Evolutionary conservation across 2,888 invertebrate species (phyloP).

Genomic region (Aporophyla lueneburgensis): DNA sequence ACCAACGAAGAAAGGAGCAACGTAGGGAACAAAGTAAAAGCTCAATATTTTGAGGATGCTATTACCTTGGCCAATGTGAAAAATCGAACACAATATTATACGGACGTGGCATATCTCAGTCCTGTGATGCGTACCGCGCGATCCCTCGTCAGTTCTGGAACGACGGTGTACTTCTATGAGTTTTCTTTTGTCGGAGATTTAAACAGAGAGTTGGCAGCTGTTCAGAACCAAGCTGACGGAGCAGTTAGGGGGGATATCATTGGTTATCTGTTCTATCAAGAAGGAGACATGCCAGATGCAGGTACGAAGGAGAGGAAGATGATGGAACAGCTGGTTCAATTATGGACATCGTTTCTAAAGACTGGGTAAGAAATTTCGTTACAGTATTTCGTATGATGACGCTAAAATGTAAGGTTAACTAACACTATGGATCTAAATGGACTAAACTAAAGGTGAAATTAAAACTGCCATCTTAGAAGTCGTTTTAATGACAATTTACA

Average conservation of each 20-base stretch:
- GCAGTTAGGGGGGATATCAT: conserved; percentile 90
- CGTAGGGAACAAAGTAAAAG: conserved; percentile 70
- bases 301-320: conserved; percentile 68
- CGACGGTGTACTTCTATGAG: conserved; percentile 90
- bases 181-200: conserved; percentile 89
- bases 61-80: conserved; percentile 69
- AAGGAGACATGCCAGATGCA: conserved; percentile 61
- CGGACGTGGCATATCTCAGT: conserved; percentile 80
- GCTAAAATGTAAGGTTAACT: background rate
- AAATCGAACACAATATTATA: conserved; percentile 75
- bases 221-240: conserved; percentile 80
- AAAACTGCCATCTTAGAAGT: background rate
- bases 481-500: background rate
- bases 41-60: conserved; percentile 77
- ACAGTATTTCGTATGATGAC: background rate
- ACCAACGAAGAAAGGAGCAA: conserved; percentile 61
- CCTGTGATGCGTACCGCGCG: conserved; percentile 79
- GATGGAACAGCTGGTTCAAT: conserved; percentile 71
- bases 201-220: conserved; percentile 83
- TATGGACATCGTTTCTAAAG: conserved; percentile 88
- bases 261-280: conserved; percentile 87
- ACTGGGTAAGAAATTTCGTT: conserved; percentile 83
- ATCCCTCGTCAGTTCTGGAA: conserved; percentile 74
- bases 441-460: background rate
- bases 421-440: background rate